Percentiles rank a stretch among this genome's conserved stretches.
Evolutionary conservation across 2,888 invertebrate species (phyloP).

Genomic region (Epinotia nisella): DNA sequence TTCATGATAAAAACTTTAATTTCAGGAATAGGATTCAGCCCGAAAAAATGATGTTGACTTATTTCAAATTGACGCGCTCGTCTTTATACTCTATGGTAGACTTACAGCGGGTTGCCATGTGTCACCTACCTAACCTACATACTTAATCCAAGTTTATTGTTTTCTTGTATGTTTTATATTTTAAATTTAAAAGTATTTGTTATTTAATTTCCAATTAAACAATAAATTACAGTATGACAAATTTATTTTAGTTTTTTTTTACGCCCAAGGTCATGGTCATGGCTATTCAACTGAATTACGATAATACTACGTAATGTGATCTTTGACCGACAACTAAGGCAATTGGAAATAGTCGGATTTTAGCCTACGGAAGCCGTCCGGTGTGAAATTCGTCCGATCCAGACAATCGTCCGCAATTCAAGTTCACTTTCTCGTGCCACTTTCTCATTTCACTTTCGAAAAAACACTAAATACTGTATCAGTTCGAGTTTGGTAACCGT

Average conservation of each 20-base stretch:
- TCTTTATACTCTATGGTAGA: constrained; percentile 10
- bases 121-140: no score
- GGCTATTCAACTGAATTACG: constrained; percentile 45
- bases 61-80: constrained; percentile 28
- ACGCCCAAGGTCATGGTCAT: constrained; percentile 48
- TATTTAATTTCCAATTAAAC: not conserved
- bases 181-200: not conserved
- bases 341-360: constrained; percentile 55
- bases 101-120: constrained; percentile 11
- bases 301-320: constrained; percentile 45
- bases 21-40: constrained; percentile 5
- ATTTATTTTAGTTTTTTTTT: not conserved
- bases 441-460: constrained; percentile 78
- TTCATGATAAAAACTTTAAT: constrained; percentile 57
- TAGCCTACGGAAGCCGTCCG: constrained; percentile 57
- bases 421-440: constrained; percentile 71
- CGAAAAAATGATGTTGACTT: not conserved
- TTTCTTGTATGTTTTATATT: not conserved
- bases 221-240: not conserved
- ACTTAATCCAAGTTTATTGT: not conserved
- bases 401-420: constrained; percentile 71
- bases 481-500: constrained; percentile 58
- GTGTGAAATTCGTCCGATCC: constrained; percentile 68
- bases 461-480: constrained; percentile 60
- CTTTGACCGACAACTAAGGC: constrained; percentile 45